These are phyloP conservation scores for Tanytarsus gracilentus DNA, from an alignment of 2,888 invertebrate species.

Conservation along the genomic window DNA sequence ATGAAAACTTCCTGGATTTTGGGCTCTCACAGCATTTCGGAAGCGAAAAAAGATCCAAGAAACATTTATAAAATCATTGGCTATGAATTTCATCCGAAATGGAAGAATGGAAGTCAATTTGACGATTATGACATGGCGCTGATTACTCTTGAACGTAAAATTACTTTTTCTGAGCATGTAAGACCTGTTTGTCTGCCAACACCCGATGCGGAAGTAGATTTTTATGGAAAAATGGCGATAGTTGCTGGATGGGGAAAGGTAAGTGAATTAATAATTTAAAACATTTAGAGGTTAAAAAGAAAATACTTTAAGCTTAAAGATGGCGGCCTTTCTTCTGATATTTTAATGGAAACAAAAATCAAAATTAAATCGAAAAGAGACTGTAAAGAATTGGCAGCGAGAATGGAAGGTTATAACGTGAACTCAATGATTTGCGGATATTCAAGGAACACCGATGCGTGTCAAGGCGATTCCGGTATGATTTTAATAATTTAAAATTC, in stretches of 20 bases:
- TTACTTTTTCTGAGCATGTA: not conserved
- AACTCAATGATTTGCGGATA: conserved; percentile 55
- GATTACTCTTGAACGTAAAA: not conserved
- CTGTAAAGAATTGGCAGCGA: conserved; percentile 36
- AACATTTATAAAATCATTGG: not conserved
- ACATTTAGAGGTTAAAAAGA: not conserved
- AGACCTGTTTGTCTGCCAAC: conserved; percentile 6
- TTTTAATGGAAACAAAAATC: not conserved
- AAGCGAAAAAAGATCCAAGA: not conserved
- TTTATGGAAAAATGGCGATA: conserved; percentile 42
- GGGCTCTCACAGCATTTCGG: too few relatives aligned
- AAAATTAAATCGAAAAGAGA: not conserved
- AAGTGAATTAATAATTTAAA: conserved; percentile 31
- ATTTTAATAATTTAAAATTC: not conserved
- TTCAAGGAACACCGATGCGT: conserved; percentile 51
- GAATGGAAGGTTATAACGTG: conserved; percentile 44
- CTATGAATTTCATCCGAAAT: conserved; percentile 21
- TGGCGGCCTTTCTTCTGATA: not conserved
- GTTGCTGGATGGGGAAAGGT: conserved; percentile 50
- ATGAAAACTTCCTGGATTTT: too few relatives aligned
- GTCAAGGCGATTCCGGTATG: conserved; percentile 40
- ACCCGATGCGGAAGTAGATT: conserved; percentile 37
- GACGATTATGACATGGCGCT: conserved; percentile 16
- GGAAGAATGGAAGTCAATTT: not conserved
- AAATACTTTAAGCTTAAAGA: not conserved